Evolutionary conservation across 2,888 invertebrate genomes (phyloP), one percentile per base, ranked within the genome.

Genomic region (Cephus spinipes): DNA sequence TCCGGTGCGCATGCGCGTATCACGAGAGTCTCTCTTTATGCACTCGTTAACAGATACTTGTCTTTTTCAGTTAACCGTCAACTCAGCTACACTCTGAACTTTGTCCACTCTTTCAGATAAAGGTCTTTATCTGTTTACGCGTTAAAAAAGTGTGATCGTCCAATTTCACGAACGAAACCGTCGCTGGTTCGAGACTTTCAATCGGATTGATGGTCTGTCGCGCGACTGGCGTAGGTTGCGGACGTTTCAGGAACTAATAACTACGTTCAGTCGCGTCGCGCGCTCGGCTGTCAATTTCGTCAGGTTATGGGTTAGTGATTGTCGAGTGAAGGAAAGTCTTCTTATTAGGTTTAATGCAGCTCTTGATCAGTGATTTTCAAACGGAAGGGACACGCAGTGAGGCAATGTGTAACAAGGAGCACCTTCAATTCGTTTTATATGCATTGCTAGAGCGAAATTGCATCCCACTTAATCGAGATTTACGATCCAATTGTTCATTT

Each of bases 81-180:
- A 77, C 77, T 73, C 71, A 1, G 31, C 78, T 80, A 76, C 80
- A 74, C 71, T 69, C 77, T 83, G 84, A 84, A 84, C 83, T 85
- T 85, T 85, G 83, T 73, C 73, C 85, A 69, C 15, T 55, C 23
- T 23, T 69, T 55, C 75, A 81, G 84, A 85, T 85, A 85, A 85
- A 80, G 69, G 76, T 73, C 73, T 78, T 85, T 85, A 84, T 84
- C 85, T 77, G 75, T 68, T 71, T 71, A 32, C 32, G 71, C 32
- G 15, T 71, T 31, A 3, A 30, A 33, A 33, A 33, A 71, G 71
- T 71, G 31, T 71, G 12, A 15, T 40, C 15, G 76, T 15, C 71
- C 76, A 76, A 76, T 80, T 81, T 80, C 79, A 81, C 77, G 69
- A 71, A 78, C 76, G 79, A 79, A 77, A 71, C 12, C 30, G 31